A percentile compares a stretch with the other conserved stretches of the same genome.
Evolutionary conservation across 1,140 invertebrate species (phyloP).

Genomic region (Nephila pilipes): DNA sequence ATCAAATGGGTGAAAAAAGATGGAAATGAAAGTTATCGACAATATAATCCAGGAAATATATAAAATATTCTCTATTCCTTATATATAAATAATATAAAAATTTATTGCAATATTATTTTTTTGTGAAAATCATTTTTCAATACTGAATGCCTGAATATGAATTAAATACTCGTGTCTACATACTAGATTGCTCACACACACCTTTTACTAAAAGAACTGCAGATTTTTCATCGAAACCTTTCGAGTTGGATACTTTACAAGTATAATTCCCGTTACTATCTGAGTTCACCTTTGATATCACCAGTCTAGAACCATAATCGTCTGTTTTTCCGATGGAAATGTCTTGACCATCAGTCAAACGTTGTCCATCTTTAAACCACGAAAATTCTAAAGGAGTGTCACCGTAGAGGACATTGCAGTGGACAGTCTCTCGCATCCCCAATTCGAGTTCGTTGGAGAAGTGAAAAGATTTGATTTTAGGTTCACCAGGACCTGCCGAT

Average conservation of each 20-base stretch:
- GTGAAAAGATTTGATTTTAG: constrained; percentile 79
- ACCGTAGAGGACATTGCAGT: constrained; percentile 79
- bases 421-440: constrained; percentile 85
- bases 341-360: neutral
- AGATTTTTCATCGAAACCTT: constrained; percentile 52
- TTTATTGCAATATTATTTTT: neutral
- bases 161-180: neutral
- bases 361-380: constrained; percentile 76
- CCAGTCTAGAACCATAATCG: neutral
- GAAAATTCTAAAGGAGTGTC: constrained; percentile 77
- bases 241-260: constrained; percentile 76
- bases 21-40: too few relatives aligned
- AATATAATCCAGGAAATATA: neutral
- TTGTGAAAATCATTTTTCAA: too few relatives aligned
- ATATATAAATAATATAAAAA: neutral
- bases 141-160: neutral
- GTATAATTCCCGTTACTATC: constrained; percentile 78
- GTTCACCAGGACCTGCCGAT: constrained; percentile 82
- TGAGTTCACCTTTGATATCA: neutral
- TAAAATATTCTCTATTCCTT: neutral
- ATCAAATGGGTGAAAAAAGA: too few relatives aligned
- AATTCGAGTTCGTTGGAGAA: constrained; percentile 9
- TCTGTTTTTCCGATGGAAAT: constrained; percentile 3
- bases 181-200: neutral
- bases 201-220: neutral